These are phyloP conservation scores for Strongylocentrotus purpuratus DNA, from an alignment of 35 echinoderm and acorn worm genomes.

Conservation along the genomic window DNA sequence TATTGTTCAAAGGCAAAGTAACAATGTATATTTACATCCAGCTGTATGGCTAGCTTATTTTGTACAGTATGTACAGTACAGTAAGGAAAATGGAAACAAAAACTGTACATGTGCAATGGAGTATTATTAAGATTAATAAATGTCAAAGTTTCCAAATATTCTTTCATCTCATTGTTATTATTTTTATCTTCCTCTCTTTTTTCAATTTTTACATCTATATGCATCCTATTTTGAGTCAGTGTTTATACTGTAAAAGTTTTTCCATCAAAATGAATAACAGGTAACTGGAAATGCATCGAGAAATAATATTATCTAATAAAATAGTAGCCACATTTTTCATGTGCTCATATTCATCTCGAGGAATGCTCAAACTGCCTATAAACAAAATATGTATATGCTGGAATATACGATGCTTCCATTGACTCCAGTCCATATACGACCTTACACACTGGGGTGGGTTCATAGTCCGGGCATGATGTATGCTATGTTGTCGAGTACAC, in stretches of 20 bases:
- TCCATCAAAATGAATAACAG: no score
- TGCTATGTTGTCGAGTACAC: conserved; percentile 76
- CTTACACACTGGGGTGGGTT: neutral
- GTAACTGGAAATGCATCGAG: no score
- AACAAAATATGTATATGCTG: no score
- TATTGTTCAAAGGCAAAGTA: neutral
- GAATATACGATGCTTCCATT: neutral
- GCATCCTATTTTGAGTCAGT: no score
- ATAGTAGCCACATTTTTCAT: no score
- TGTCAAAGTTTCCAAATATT: neutral
- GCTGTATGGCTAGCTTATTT: neutral
- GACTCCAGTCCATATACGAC: neutral
- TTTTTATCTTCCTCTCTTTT: no score
- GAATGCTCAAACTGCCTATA: no score
- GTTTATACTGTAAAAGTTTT: no score
- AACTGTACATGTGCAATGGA: neutral
- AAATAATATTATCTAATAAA: no score
- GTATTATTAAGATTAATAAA: neutral
- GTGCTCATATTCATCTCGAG: no score
- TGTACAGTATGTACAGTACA: neutral
- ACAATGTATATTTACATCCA: neutral
- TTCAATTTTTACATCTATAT: neutral
- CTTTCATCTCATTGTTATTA: no score
- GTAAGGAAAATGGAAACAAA: neutral
- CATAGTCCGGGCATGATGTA: conserved; percentile 87